phyloP scores from a whole-genome alignment of 2,797 vertebrate genomes.

The Bufotes viridis region DNA sequence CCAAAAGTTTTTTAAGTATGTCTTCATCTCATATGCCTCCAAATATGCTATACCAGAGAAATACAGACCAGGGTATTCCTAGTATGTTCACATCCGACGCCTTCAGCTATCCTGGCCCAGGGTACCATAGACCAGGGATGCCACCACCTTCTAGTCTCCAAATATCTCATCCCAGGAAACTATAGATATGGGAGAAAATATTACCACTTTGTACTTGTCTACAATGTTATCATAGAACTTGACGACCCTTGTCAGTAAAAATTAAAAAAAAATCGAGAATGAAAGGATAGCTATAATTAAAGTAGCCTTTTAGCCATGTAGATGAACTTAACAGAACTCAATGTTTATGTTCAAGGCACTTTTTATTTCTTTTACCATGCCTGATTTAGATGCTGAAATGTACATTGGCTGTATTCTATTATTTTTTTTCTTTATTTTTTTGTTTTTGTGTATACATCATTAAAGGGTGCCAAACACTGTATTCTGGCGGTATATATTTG shows the following conservation, averaged over 20 bases:
- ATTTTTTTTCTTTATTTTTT: constrained; percentile 28
- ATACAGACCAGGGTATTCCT: not conserved
- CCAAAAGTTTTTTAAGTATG: not conserved
- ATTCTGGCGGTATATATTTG: constrained; percentile 34
- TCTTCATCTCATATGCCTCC: not conserved
- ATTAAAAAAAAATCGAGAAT: not conserved
- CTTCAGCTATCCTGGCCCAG: not conserved
- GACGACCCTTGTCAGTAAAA: not conserved
- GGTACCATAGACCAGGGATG: not conserved
- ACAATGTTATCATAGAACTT: not conserved
- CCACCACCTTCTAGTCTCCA: not conserved
- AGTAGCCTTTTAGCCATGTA: constrained; percentile 18
- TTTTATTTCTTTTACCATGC: constrained; percentile 41
- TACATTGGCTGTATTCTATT: constrained; percentile 50
- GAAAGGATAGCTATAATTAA: constrained; percentile 19
- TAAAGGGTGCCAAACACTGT: constrained; percentile 59
- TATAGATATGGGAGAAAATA: not conserved
- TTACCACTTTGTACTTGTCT: not conserved
- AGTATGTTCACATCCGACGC: not conserved
- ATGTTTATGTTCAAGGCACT: constrained; percentile 21
- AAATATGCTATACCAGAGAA: constrained; percentile 2
- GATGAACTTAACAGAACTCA: constrained; percentile 31
- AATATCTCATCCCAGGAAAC: constrained; percentile 7
- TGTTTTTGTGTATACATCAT: constrained; percentile 41
- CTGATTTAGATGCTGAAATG: constrained; percentile 53